A percentile compares a stretch with the other conserved stretches of the same genome.
These are phyloP conservation scores for Macrobrachium rosenbergii DNA, from an alignment of 1,140 invertebrate species.

Conservation along the genomic window DNA sequence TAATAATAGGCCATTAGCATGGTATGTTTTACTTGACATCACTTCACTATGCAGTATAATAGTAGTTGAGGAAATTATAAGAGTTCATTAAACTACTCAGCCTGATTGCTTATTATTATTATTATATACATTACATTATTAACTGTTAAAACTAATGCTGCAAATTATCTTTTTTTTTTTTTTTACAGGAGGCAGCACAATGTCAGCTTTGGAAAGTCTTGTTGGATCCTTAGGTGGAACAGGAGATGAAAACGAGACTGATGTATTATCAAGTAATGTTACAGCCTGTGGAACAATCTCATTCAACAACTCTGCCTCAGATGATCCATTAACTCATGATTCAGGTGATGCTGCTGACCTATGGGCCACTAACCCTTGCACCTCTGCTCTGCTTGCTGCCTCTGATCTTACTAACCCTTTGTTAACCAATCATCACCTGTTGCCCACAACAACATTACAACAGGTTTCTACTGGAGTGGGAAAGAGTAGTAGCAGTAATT, in stretches of 20 bases:
- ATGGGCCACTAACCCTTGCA: conserved; percentile 60
- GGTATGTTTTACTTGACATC: too few relatives aligned
- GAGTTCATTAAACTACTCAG: too few relatives aligned
- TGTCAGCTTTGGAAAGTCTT: conserved; percentile 65
- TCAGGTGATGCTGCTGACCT: conserved; percentile 59
- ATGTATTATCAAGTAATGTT: conserved; percentile 22
- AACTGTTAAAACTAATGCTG: conserved; percentile 14
- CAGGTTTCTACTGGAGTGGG: conserved; percentile 39
- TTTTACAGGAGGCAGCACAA: conserved; percentile 58
- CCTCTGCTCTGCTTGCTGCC: conserved; percentile 60
- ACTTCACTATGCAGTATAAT: too few relatives aligned
- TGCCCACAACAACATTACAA: conserved; percentile 41
- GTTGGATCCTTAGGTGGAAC: conserved; percentile 63
- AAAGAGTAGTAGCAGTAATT: conserved; percentile 25
- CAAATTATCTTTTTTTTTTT: conserved; percentile 23
- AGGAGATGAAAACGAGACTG: conserved; percentile 44
- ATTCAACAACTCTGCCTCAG: conserved; percentile 42
- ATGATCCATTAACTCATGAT: conserved; percentile 47
- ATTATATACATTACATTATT: too few relatives aligned
- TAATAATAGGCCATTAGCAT: too few relatives aligned
- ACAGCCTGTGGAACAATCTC: conserved; percentile 37
- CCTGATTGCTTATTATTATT: too few relatives aligned
- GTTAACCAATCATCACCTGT: conserved; percentile 58
- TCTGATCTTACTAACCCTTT: conserved; percentile 57
- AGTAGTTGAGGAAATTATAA: too few relatives aligned